Base-by-base conservation (phyloP, 2,888 invertebrate species). In the Temnothorax unifasciatus region DNA sequence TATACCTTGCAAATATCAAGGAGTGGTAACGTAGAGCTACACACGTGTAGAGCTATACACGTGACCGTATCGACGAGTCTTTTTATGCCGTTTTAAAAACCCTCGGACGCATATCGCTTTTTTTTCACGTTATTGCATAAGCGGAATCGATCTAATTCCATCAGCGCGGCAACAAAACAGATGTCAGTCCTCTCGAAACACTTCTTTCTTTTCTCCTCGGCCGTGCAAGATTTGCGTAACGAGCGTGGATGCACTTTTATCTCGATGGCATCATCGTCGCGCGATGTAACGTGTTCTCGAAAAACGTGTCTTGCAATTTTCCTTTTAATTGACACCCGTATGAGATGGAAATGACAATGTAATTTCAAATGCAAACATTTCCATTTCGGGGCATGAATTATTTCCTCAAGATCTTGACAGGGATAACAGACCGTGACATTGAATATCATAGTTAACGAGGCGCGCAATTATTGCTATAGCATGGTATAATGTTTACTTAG, bases 1-100 rank as follows among this genome's bases (percentile, higher is more conserved):
- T 84, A 85, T 86, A 84, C 76, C 85, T 61, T 74, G 88, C 82
- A 90, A 89, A 89, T 90, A 89, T 83, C 87, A 87, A 84, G 61
- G 82, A 85, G 85, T 73, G 68, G 79, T 79, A 73, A 75, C 63
- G 44, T 63, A 57, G 47, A 81, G 86, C 64, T 76, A 73, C 69
- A 57, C 52, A 74, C 66, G 50, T 25, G 54, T 63, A 57, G 47
- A 81, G 86, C 64, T 76, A 73, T 74, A 57, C 52, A 74, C 66
- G 50, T 25, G 54, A 75, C 52, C 1, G 38, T 50, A 79, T 77
- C 76, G 68, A 77, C 63, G 66, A 84, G 38, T 74, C 71, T 77
- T 79, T 79, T 79, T 79, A 79, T 57, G 79, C 47, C 34, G 38
- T 73, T 81, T 71, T 79, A 79, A 29, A 29, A 29, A 79, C 79